A percentile compares a stretch with the other conserved stretches of the same genome.
Conservation (phyloP, 2,797 vertebrate genomes). For the Sebastes taczanowskii region DNA sequence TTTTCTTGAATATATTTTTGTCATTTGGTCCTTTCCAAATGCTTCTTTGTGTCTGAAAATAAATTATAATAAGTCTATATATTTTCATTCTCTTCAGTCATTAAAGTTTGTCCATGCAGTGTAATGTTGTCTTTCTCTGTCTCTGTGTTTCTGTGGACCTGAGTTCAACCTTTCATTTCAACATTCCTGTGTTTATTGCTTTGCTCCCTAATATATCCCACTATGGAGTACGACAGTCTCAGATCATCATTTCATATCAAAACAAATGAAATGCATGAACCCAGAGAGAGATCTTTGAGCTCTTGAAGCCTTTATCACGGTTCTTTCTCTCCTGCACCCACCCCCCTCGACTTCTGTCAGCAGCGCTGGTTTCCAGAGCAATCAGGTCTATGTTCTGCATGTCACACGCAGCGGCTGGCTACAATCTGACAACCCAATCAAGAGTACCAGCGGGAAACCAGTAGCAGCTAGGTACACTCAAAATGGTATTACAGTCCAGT, state of each 20-base stretch:
- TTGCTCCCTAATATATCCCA: conserved; percentile 6
- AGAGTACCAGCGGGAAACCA: conserved; percentile 33
- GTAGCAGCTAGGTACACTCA: conserved; percentile 11
- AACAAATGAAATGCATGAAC: neutral
- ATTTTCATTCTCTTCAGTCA: neutral
- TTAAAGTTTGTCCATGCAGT: neutral
- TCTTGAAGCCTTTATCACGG: neutral
- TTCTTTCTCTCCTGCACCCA: neutral
- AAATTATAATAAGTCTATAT: neutral
- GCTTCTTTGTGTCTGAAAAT: neutral
- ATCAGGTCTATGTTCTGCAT: conserved; percentile 45
- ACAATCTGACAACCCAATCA: conserved; percentile 54
- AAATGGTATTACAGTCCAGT: conserved; percentile 18
- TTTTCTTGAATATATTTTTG: neutral
- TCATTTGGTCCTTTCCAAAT: neutral
- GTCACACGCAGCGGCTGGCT: conserved; percentile 23
- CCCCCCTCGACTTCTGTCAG: neutral
- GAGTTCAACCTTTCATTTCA: neutral
- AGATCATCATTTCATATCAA: conserved; percentile 2
- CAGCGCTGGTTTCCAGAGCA: conserved; percentile 11
- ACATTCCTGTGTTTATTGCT: neutral
- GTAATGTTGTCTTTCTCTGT: neutral
- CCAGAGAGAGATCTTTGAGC: neutral
- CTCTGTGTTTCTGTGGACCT: neutral
- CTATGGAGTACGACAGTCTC: neutral